A percentile compares a stretch with the other conserved stretches of the same genome.
Conservation (phyloP, 2,888 invertebrate species). For the Vanessa cardui region DNA sequence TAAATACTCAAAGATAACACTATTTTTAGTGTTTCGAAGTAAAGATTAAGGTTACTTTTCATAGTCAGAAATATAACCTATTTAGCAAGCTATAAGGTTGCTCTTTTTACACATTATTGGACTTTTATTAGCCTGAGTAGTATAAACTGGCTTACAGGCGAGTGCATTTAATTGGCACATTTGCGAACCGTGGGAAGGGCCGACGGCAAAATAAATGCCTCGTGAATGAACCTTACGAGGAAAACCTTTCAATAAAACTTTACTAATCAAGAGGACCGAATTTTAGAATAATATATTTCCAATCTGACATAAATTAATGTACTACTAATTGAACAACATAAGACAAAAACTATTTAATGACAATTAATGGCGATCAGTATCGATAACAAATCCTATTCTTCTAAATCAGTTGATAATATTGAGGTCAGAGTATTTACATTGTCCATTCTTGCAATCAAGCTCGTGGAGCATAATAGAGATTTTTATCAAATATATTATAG, state of each 20-base stretch:
- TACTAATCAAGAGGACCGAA: not conserved
- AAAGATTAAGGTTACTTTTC: not conserved
- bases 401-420: slow-evolving; percentile 1
- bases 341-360: not conserved
- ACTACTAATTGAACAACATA: too few relatives aligned
- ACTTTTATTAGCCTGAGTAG: slow-evolving; percentile 30
- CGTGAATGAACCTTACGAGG: slow-evolving; percentile 37
- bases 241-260: slow-evolving; percentile 29
- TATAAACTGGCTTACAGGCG: slow-evolving; percentile 43
- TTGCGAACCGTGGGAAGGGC: slow-evolving; percentile 56
- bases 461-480: slow-evolving; percentile 3
- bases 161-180: slow-evolving; percentile 59
- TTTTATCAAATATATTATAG: slow-evolving; percentile 24
- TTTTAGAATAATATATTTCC: not conserved
- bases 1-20: too few relatives aligned
- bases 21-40: not conserved
- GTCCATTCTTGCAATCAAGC: slow-evolving; percentile 3
- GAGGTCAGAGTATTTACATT: slow-evolving; percentile 14
- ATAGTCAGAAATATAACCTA: not conserved
- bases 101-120: slow-evolving; percentile 17
- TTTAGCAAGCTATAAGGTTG: slow-evolving; percentile 7
- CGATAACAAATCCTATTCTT: slow-evolving; percentile 2
- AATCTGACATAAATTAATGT: too few relatives aligned
- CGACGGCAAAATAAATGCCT: slow-evolving; percentile 31
- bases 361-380: not conserved